Evolutionary conservation across 1,140 invertebrate genomes (phyloP), one percentile per base, ranked within the genome.

Genomic region (Solenopsis fugax): DNA sequence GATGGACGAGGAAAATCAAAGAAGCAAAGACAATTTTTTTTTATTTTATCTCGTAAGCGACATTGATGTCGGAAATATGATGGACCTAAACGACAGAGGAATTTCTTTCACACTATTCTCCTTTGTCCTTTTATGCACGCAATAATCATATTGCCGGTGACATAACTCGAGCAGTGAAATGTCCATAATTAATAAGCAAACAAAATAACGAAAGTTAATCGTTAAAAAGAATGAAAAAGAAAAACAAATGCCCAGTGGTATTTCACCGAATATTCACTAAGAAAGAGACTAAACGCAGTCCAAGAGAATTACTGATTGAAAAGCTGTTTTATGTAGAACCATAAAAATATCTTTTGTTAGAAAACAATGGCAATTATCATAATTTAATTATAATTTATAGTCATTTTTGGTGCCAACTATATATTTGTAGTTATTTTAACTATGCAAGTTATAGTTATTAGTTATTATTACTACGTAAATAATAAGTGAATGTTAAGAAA

Each of bases 1-100:
- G 41, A 29, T 13, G 24, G 64, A 69, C 56, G 54, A 29, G 62
- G 16, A 60, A 60, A 84, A 60, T 84, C 80, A 84, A 75, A 84
- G 80, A 62, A 75, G 69, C 80, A 72, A 50, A 29, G 54, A 41
- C 41, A 84, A 60, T 84, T 84, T 50, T 69, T 67, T 69, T 65
- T 41, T 34, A 62, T 45, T 54, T 81, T 73, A 73, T 84, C 54
- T 84, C 24, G 41, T 18, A 16, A 62, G 67, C 41, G 69, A 48
- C 18, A 58, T 21, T 84, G 52, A 82, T 37, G 65, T 34, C 52
- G 29, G 69, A 37, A 75, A 62, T 84, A 84, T 48, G 45, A 84
- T 29, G 18, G 18, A 24, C 41, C 9, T 60, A 73, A 73, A 73
- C 67, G 67, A 50, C 58, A 60, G 18, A 60, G 67, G 50, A 37